Base-by-base conservation (phyloP, 2,888 invertebrate genomes). In the Leptopilina syphax region DNA sequence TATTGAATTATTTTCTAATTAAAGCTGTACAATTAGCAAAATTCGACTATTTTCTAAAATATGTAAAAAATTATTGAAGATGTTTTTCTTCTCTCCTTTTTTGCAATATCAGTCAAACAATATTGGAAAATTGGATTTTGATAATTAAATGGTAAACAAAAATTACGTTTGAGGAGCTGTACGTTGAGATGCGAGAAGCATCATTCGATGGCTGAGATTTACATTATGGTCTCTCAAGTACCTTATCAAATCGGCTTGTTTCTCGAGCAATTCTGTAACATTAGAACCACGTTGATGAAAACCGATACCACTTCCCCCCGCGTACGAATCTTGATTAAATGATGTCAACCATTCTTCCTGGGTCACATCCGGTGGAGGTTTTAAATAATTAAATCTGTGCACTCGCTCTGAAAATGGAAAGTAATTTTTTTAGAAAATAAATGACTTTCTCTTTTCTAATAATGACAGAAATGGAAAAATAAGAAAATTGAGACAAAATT, bases 221-320 rank as follows among this genome's bases (percentile, higher is more conserved):
- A 93, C 93, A 86, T 95, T 95, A 84, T 95, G 95, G 87, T 95
- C 95, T 84, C 94, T 94, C 79, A 95, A 92, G 88, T 95, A 95
- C 87, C 94, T 93, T 83, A 96, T 96, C 9, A 95, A 92, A 91
- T 95, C 95, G 44, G 95, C 95, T 93, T 95, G 95, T 89, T 95
- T 95, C 87, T 95, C 95, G 70, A 95, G 91, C 77, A 95, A 92
- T 80, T 95, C 95, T 27, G 88, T 85, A 76, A 91, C 81, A 79
- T 90, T 88, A 2, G 88, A 87, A 24, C 88, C 90, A 77, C 87
- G 88, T 70, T 86, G 87, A 44, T 83, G 87, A 79, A 92, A 93
- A 10, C 94, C 94, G 60, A 94, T 92, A 91, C 94, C 94, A 7
- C 91, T 92, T 70, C 85, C 88, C 81, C 93, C 93, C 8, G 92